Percentiles rank a stretch among this genome's conserved stretches.
phyloP scores from a whole-genome alignment of 2,888 invertebrate species.

The Griposia aprilina region DNA sequence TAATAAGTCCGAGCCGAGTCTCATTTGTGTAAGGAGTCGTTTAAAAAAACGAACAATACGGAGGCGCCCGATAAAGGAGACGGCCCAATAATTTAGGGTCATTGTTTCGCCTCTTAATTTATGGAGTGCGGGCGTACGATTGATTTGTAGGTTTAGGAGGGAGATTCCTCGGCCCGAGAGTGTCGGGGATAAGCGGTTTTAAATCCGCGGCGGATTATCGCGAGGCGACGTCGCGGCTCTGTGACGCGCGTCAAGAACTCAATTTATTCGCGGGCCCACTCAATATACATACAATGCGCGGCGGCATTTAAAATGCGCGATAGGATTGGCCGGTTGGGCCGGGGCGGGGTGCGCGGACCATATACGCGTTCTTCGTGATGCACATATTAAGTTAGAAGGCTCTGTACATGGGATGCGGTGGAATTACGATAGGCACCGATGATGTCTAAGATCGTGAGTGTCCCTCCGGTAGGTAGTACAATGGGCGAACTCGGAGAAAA shows the following conservation, averaged over 20 bases:
- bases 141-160: slow-evolving; percentile 88
- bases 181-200: slow-evolving; percentile 81
- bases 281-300: slow-evolving; percentile 90
- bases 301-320: slow-evolving; percentile 86
- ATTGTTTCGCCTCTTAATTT: slow-evolving; percentile 89
- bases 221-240: slow-evolving; percentile 63
- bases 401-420: slow-evolving; percentile 86
- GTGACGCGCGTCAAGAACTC: slow-evolving; percentile 81
- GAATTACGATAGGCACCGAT: slow-evolving; percentile 86
- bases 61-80: slow-evolving; percentile 84
- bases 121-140: slow-evolving; percentile 89
- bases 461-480: slow-evolving; percentile 78
- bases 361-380: slow-evolving; percentile 89
- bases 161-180: slow-evolving; percentile 79
- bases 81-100: slow-evolving; percentile 90
- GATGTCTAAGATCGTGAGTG: slow-evolving; percentile 84
- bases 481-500: slow-evolving; percentile 78
- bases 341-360: slow-evolving; percentile 84
- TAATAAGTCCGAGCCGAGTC: slow-evolving; percentile 88
- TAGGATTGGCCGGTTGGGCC: slow-evolving; percentile 86
- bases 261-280: slow-evolving; percentile 85
- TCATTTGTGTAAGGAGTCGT: slow-evolving; percentile 89
- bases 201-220: slow-evolving; percentile 71
- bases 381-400: slow-evolving; percentile 89
- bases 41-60: slow-evolving; percentile 86